phyloP scores from a whole-genome alignment of 1,140 invertebrate species.

The Battus philenor region DNA sequence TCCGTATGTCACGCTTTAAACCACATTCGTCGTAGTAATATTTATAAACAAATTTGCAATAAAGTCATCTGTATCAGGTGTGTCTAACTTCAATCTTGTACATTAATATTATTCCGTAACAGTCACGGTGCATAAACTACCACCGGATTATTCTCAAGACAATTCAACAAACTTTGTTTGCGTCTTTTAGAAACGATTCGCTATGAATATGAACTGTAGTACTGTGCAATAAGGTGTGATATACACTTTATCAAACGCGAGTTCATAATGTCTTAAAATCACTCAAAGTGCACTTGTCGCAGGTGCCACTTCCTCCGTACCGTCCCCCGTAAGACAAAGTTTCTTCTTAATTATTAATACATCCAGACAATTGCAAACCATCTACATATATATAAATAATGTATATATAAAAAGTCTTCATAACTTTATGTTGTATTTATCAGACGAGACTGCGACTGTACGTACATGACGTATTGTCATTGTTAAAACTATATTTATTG shows the following conservation, averaged over 20 bases:
- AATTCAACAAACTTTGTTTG: not conserved
- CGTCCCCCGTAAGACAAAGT: slow-evolving; percentile 9
- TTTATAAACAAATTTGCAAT: too few species aligned
- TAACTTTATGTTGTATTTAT: not conserved
- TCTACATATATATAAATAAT: not conserved
- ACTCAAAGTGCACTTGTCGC: slow-evolving; percentile 30
- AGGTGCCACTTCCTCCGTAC: slow-evolving; percentile 29
- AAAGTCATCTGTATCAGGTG: too few species aligned
- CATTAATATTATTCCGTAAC: slow-evolving; percentile 12
- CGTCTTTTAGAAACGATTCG: not conserved
- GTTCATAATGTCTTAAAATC: slow-evolving; percentile 1
- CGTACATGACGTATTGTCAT: too few species aligned
- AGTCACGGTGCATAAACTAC: slow-evolving; percentile 15
- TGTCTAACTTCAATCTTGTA: slow-evolving; percentile 3
- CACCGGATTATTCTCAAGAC: slow-evolving; percentile 13
- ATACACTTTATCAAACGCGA: too few species aligned
- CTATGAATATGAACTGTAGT: not conserved
- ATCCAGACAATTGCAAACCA: slow-evolving; percentile 9
- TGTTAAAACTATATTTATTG: too few species aligned
- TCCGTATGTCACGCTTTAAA: too few species aligned
- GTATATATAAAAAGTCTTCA: not conserved
- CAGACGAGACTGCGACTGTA: too few species aligned
- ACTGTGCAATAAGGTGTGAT: too few species aligned
- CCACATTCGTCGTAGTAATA: too few species aligned
- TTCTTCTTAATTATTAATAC: slow-evolving; percentile 44